A percentile compares a stretch with the other conserved stretches of the same genome.
Conservation (phyloP, 2,113 vertebrate genomes). For the Jacana jacana region DNA sequence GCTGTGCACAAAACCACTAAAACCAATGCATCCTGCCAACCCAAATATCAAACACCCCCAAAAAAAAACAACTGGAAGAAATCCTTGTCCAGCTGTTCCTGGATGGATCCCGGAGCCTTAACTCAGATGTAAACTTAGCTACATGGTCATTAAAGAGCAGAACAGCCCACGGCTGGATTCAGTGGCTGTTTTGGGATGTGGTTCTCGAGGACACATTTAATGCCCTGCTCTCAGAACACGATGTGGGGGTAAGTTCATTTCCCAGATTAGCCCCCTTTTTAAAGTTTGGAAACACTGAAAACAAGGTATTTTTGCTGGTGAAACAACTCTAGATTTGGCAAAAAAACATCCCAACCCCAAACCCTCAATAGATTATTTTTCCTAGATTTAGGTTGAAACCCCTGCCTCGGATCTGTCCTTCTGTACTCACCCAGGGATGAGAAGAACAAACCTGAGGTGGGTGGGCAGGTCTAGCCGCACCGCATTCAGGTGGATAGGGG, state of each 20-base stretch:
- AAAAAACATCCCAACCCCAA: too few species aligned
- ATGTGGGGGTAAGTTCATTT: not conserved
- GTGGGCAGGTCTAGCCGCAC: accelerated
- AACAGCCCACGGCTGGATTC: accelerated
- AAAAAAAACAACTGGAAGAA: not conserved
- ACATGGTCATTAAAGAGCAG: not conserved
- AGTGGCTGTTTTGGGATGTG: not conserved
- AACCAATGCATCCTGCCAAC: too few species aligned
- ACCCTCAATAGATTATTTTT: too few species aligned
- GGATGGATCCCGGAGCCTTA: not conserved
- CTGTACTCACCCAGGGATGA: not conserved
- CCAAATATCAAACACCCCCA: too few species aligned
- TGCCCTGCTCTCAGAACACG: not conserved
- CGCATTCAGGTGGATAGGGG: too few species aligned
- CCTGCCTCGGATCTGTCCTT: not conserved
- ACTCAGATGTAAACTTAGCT: not conserved
- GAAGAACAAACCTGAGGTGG: not conserved
- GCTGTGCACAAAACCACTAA: not conserved
- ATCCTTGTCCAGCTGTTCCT: not conserved
- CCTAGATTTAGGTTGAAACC: not conserved
- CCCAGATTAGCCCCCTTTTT: accelerated
- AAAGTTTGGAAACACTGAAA: not conserved
- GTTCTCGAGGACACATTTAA: not conserved
- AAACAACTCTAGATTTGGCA: not conserved
- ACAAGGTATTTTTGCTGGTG: not conserved